Evolutionary conservation across 1,140 invertebrate genomes (phyloP).

Genomic region (Brachionus koreanus): DNA sequence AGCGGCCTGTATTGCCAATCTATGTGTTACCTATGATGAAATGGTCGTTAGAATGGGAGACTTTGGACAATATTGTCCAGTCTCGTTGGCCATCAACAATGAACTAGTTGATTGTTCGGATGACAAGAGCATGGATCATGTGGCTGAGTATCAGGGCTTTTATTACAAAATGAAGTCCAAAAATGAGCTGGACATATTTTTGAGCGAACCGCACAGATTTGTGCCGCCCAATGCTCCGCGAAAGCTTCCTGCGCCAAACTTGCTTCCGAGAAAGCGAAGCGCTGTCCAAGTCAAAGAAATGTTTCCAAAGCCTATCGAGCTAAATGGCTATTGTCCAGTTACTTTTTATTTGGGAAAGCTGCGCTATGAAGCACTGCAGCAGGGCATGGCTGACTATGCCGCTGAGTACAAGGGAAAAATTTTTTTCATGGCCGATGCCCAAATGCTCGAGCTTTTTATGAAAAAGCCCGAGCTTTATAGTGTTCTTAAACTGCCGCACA

Average conservation of each 20-base stretch:
- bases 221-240: conserved; percentile 55
- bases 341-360: conserved; percentile 53
- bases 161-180: conserved; percentile 3
- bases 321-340: conserved; percentile 58
- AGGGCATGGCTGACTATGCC: conserved; percentile 51
- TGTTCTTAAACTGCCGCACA: conserved; percentile 49
- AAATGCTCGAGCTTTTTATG: conserved; percentile 57
- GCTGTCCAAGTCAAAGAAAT: conserved; percentile 49
- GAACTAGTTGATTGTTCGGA: conserved; percentile 57
- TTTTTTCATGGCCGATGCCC: conserved; percentile 53
- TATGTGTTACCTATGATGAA: conserved; percentile 58
- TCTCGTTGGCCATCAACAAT: conserved; percentile 52
- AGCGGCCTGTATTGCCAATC: conserved; percentile 53
- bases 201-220: conserved; percentile 54
- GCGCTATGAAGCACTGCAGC: conserved; percentile 57
- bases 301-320: conserved; percentile 49
- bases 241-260: conserved; percentile 50
- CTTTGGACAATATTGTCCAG: conserved; percentile 58
- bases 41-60: conserved; percentile 55
- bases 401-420: conserved; percentile 54
- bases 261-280: conserved; percentile 50
- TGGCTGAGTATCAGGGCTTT: conserved; percentile 57
- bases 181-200: conserved; percentile 53
- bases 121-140: conserved; percentile 50
- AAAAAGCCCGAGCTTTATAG: conserved; percentile 49